phyloP scores from a whole-genome alignment of 2,113 vertebrate genomes.

The Brachirus orientalis region DNA sequence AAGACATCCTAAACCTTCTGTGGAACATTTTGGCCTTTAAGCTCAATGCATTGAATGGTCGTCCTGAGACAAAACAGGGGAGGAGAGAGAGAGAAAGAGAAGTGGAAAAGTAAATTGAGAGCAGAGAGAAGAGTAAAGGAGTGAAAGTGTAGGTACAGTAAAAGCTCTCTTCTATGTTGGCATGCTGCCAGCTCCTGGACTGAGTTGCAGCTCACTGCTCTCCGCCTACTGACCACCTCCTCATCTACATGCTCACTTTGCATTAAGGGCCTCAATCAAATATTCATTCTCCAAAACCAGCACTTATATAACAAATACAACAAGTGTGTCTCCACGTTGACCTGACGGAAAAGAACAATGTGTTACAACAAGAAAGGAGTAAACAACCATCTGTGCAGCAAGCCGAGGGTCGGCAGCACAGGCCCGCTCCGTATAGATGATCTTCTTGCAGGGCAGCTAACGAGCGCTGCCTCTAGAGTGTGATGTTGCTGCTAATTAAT shows the following conservation, averaged over 20 bases:
- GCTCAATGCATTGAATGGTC: neutral
- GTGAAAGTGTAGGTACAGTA: constrained; percentile 69
- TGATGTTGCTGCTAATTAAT: constrained; percentile 61
- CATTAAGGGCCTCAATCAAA: constrained; percentile 82
- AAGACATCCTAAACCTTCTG: neutral
- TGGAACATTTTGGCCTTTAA: neutral
- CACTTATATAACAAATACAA: constrained; percentile 78
- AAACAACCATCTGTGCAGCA: constrained; percentile 53
- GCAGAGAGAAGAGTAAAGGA: constrained; percentile 47
- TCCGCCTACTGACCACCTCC: constrained; percentile 78
- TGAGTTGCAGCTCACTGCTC: constrained; percentile 71
- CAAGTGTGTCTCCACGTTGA: constrained; percentile 59
- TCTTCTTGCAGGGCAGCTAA: constrained; percentile 48
- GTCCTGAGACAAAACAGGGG: neutral
- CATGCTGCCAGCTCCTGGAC: constrained; percentile 67
- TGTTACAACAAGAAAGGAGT: constrained; percentile 42
- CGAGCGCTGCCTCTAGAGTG: constrained; percentile 34
- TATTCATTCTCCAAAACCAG: constrained; percentile 81
- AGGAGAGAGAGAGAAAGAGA: constrained; percentile 8
- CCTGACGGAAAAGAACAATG: constrained; percentile 59
- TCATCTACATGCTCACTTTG: constrained; percentile 78
- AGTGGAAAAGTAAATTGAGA: constrained; percentile 1
- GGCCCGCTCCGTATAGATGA: constrained; percentile 54
- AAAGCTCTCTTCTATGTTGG: constrained; percentile 67
- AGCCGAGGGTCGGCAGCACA: constrained; percentile 46